Conservation (phyloP, 2,797 vertebrate species). For the Rhinogobio ventralis region DNA sequence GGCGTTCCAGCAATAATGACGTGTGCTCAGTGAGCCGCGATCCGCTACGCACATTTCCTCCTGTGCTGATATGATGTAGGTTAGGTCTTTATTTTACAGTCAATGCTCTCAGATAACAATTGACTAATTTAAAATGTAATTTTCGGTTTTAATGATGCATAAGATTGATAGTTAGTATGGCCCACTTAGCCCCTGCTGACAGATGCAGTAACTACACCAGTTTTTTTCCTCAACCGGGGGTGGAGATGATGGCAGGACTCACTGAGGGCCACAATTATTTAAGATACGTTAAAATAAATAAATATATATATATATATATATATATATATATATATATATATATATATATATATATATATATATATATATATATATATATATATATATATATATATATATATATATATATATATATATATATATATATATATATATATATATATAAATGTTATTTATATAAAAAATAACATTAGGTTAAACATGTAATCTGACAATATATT, state of each 20-base stretch:
- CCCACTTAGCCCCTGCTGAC: background rate
- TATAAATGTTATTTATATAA: too few species aligned
- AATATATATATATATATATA: too few species aligned
- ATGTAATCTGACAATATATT: background rate
- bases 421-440: too few species aligned
- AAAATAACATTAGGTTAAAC: background rate
- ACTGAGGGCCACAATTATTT: too few species aligned
- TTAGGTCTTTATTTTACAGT: slow-evolving; percentile 11
- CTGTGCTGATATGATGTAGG: background rate
- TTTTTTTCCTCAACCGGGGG: background rate
- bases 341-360: too few species aligned
- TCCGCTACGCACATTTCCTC: background rate
- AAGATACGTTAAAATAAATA: too few species aligned
- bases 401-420: too few species aligned
- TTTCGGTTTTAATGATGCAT: background rate
- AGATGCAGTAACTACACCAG: background rate
- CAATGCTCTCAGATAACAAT: background rate
- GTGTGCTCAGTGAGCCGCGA: background rate
- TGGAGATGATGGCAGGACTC: background rate
- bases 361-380: too few species aligned
- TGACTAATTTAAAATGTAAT: background rate
- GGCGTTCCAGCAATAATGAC: slow-evolving; percentile 11
- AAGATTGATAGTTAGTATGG: background rate
- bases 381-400: too few species aligned
- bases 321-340: too few species aligned